Evolutionary conservation across 2,888 invertebrate genomes (phyloP).

Genomic region (Thumatha senex): DNA sequence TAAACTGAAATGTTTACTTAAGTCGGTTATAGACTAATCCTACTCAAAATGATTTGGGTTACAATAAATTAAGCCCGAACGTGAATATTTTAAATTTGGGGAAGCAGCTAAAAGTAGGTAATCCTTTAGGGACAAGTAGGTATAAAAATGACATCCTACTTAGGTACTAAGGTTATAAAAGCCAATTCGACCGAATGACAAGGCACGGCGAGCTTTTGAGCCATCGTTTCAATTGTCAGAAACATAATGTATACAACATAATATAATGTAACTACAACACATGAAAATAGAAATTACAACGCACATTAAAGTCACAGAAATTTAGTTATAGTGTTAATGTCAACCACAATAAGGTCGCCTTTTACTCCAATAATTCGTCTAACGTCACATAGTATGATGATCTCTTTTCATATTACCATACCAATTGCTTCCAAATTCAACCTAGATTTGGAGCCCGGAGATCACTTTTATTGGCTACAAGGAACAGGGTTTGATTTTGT

Average conservation of each 20-base stretch:
- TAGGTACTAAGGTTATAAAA: not conserved
- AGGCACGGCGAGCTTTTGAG: too few relatives aligned
- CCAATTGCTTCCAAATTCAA: too few relatives aligned
- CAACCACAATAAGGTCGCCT: not conserved
- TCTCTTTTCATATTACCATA: too few relatives aligned
- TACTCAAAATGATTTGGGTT: constrained; percentile 16
- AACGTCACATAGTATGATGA: not conserved
- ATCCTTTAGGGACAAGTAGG: not conserved
- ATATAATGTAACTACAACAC: not conserved
- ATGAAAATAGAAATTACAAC: not conserved
- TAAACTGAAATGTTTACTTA: constrained; percentile 11
- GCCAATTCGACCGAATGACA: not conserved
- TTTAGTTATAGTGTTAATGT: not conserved
- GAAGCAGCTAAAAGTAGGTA: not conserved
- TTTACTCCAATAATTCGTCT: not conserved
- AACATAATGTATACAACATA: not conserved
- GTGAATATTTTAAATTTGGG: not conserved
- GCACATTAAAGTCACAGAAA: not conserved
- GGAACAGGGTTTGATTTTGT: too few relatives aligned
- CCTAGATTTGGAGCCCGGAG: too few relatives aligned
- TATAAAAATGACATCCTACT: too few relatives aligned
- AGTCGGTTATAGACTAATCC: constrained; percentile 9
- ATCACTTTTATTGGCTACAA: too few relatives aligned
- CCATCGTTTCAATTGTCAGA: not conserved
- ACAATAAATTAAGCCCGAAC: constrained; percentile 1